phyloP scores from a whole-genome alignment of 2,113 vertebrate species.

The Okapia johnstoni region DNA sequence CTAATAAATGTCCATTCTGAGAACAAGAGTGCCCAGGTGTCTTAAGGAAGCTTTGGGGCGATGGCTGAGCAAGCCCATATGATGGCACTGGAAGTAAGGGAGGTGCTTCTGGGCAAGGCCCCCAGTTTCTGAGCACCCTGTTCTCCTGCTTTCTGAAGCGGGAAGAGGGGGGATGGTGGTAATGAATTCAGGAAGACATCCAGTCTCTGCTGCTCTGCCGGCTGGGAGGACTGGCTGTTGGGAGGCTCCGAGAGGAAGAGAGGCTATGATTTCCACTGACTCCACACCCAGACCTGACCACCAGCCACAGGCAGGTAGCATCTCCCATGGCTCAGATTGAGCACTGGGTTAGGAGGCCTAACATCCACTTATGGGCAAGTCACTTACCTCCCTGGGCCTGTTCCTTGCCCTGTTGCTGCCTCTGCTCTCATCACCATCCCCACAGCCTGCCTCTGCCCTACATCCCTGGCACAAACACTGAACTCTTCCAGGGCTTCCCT shows the following conservation, averaged over 20 bases:
- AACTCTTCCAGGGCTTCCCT: not conserved
- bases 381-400: not conserved
- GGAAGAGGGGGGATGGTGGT: no score
- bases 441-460: not conserved
- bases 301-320: not conserved
- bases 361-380: no score
- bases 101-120: not conserved
- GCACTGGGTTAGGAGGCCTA: not conserved
- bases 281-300: not conserved
- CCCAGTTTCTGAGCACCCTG: not conserved
- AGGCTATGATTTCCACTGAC: not conserved
- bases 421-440: not conserved
- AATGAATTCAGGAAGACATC: not conserved
- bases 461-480: not conserved
- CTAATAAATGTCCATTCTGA: slow-evolving; percentile 63
- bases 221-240: not conserved
- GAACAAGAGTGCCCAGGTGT: not conserved
- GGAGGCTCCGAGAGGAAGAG: not conserved
- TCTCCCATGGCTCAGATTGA: accelerated
- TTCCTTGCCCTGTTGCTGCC: not conserved
- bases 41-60: slow-evolving; percentile 19
- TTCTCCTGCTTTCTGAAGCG: not conserved
- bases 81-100: not conserved
- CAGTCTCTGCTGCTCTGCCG: not conserved
- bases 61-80: not conserved